These are phyloP conservation scores for Marcusenius ussheri DNA, from an alignment of 2,113 vertebrate species.

Conservation along the genomic window DNA sequence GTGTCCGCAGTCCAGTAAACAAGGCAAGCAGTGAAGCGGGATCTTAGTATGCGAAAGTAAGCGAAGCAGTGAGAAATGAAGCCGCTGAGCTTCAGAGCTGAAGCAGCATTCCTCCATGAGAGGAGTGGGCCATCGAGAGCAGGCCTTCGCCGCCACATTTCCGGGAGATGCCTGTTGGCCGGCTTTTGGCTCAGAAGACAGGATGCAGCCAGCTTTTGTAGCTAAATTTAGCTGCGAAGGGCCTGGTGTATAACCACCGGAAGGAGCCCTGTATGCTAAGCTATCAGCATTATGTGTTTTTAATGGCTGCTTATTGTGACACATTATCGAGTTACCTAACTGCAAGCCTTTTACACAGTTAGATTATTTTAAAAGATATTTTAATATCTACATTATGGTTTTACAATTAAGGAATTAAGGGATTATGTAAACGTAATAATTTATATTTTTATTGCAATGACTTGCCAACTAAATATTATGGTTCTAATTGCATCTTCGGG, in stretches of 20 bases:
- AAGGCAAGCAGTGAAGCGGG: neutral
- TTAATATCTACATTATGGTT: neutral
- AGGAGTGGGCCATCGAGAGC: neutral
- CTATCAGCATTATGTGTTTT: constrained; percentile 4
- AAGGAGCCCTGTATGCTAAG: constrained; percentile 4
- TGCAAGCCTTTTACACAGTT: neutral
- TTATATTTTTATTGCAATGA: neutral
- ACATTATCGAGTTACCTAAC: neutral
- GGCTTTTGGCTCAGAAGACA: neutral
- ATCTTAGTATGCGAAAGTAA: neutral
- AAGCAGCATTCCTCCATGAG: neutral
- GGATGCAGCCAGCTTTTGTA: neutral
- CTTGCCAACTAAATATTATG: neutral
- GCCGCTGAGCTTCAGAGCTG: neutral
- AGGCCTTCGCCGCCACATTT: neutral
- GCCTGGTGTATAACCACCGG: neutral
- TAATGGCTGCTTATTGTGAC: neutral
- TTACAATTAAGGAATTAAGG: neutral
- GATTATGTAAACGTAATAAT: neutral
- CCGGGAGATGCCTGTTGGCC: neutral
- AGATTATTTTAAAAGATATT: neutral
- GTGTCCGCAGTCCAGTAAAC: neutral
- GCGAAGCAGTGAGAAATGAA: neutral
- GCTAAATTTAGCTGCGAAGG: constrained; percentile 12
- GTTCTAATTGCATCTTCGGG: neutral